Evolutionary conservation across 2,113 vertebrate species (phyloP).

Genomic region (Oncorhynchus nerka): DNA sequence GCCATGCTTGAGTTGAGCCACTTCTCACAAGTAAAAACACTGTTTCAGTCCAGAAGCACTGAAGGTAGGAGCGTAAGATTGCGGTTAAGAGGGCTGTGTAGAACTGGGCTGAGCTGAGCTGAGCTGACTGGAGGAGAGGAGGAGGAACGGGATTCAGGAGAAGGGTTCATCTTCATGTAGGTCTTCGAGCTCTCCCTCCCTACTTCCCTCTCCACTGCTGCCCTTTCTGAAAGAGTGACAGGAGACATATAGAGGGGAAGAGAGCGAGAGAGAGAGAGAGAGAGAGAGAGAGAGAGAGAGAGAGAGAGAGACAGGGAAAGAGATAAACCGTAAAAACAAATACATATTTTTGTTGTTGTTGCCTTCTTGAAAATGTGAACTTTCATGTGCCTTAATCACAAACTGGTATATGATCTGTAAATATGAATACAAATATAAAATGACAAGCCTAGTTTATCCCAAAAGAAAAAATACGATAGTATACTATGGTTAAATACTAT

Average conservation of each 20-base stretch:
- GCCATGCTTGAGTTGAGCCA: not conserved
- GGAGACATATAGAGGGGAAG: not conserved
- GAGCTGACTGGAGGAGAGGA: not conserved
- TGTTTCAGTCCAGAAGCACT: too few relatives aligned
- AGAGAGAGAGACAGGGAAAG: not conserved
- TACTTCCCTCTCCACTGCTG: constrained; percentile 71
- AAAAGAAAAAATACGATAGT: too few relatives aligned
- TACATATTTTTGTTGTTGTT: too few relatives aligned
- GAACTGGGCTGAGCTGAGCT: not conserved
- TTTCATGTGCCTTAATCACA: too few relatives aligned
- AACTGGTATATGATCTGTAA: too few relatives aligned
- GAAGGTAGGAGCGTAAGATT: not conserved
- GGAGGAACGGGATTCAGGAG: constrained; percentile 48
- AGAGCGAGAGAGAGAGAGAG: not conserved
- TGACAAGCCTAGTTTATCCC: too few relatives aligned
- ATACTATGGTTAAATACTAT: too few relatives aligned
- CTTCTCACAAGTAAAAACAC: too few relatives aligned
- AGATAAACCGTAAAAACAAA: not conserved
- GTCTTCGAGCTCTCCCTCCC: constrained; percentile 77
- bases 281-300: not conserved
- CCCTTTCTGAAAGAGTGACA: constrained; percentile 62
- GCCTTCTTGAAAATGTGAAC: too few relatives aligned
- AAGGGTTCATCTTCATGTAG: constrained; percentile 73
- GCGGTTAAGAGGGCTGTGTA: not conserved
- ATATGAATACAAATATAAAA: too few relatives aligned